These are phyloP conservation scores for Mythimna vitellina DNA, from an alignment of 2,888 invertebrate genomes.

Conservation along the genomic window DNA sequence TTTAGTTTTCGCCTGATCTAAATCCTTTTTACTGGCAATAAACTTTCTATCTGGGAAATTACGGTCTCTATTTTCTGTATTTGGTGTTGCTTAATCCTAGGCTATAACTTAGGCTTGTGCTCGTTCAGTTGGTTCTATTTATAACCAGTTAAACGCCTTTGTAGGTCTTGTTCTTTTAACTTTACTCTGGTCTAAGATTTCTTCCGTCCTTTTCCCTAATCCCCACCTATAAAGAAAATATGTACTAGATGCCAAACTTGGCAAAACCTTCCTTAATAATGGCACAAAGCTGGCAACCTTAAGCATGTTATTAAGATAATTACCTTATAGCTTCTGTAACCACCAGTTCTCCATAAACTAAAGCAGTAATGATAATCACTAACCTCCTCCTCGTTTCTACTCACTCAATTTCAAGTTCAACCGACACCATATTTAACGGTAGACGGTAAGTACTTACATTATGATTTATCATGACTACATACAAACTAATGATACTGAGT, in stretches of 20 bases:
- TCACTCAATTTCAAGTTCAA: slow-evolving; percentile 26
- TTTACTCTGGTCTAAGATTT: not conserved
- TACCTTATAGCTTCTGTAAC: slow-evolving; percentile 1
- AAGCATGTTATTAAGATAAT: not conserved
- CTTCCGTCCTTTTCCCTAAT: not conserved
- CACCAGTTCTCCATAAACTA: slow-evolving; percentile 4
- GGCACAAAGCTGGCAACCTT: not conserved
- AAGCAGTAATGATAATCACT: slow-evolving; percentile 18
- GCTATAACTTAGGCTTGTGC: slow-evolving; percentile 3
- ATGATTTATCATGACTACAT: slow-evolving; percentile 58
- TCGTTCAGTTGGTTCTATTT: slow-evolving; percentile 4
- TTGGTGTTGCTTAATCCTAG: not conserved
- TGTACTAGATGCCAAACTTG: not conserved
- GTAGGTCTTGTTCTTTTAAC: slow-evolving; percentile 5
- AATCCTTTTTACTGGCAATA: slow-evolving; percentile 12
- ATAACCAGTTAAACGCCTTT: not conserved
- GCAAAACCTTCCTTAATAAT: not conserved
- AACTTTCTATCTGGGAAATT: not conserved
- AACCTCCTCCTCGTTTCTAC: slow-evolving; percentile 15
- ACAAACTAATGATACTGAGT: slow-evolving; percentile 56
- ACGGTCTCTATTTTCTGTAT: not conserved
- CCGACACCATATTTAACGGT: slow-evolving; percentile 39
- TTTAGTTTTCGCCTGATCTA: slow-evolving; percentile 19
- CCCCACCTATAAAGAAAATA: not conserved
- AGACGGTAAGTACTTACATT: slow-evolving; percentile 51